A percentile compares a stretch with the other conserved stretches of the same genome.
phyloP scores from a whole-genome alignment of 2,113 vertebrate genomes.

The Sitta europaea region DNA sequence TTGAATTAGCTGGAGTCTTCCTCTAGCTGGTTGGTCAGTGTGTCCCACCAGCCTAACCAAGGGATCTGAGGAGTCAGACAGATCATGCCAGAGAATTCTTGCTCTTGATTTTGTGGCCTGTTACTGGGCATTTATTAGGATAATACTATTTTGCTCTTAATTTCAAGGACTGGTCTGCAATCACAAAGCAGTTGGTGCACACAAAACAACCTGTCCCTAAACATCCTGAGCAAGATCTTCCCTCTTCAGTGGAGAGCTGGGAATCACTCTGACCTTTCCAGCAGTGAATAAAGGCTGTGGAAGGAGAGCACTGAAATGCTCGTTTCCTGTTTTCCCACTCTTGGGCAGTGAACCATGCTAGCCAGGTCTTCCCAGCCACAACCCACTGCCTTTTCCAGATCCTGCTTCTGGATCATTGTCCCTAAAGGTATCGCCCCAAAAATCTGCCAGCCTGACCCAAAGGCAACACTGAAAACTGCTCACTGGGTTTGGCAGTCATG shows the following conservation, averaged over 20 bases:
- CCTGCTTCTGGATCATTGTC: not conserved
- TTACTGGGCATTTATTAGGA: not conserved
- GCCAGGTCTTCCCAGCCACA: not conserved
- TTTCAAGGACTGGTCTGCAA: not conserved
- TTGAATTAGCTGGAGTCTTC: not conserved
- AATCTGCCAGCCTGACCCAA: not conserved
- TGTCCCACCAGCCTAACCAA: not conserved
- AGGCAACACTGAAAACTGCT: not conserved
- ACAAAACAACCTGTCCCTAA: not conserved
- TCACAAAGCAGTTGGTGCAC: rapidly evolving
- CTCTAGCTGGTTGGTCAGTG: not conserved
- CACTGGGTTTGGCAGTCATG: rapidly evolving
- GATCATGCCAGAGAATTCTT: not conserved
- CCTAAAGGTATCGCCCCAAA: not conserved
- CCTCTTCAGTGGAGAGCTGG: not conserved
- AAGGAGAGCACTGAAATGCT: not conserved
- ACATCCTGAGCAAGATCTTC: not conserved
- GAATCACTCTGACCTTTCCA: not conserved
- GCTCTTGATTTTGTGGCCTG: not conserved
- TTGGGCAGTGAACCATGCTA: rapidly evolving
- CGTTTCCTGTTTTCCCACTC: not conserved
- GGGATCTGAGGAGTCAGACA: not conserved
- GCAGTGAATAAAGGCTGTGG: not conserved
- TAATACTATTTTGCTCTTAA: not conserved
- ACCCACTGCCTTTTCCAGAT: not conserved